These are phyloP conservation scores for Anabacerthia variegaticeps DNA, from an alignment of 2,797 vertebrate species.

Conservation along the genomic window DNA sequence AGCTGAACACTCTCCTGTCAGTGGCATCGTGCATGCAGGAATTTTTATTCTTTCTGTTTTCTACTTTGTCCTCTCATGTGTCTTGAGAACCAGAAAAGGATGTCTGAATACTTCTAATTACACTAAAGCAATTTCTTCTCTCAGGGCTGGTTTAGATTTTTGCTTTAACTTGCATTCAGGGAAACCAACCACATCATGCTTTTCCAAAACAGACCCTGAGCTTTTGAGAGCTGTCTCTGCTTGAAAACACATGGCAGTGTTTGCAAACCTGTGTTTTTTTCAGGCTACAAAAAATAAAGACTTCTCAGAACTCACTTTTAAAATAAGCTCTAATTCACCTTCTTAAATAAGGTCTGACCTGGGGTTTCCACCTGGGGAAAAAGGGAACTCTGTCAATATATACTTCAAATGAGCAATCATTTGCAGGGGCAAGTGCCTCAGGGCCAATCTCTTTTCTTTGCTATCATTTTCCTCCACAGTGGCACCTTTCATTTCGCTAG, in stretches of 20 bases:
- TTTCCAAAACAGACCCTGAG: background rate
- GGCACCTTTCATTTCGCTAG: background rate
- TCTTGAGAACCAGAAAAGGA: background rate
- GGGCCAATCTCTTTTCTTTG: background rate
- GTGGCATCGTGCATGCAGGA: fast-evolving
- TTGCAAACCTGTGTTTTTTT: background rate
- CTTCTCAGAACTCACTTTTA: background rate
- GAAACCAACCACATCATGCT: background rate
- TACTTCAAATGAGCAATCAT: background rate
- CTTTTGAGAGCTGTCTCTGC: background rate
- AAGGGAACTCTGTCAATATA: background rate
- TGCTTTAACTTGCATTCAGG: background rate
- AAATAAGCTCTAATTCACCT: background rate
- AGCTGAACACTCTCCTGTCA: background rate
- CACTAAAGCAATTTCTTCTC: background rate
- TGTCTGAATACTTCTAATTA: background rate
- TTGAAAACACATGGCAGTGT: background rate
- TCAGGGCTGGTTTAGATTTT: background rate
- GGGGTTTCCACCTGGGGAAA: background rate
- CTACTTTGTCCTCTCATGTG: background rate
- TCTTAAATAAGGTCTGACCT: background rate
- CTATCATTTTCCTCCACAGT: background rate
- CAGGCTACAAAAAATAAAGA: background rate
- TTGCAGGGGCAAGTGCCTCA: background rate
- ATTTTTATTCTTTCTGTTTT: background rate